Percentiles rank a stretch among this genome's conserved stretches.
These are phyloP conservation scores for Macrobrachium rosenbergii DNA, from an alignment of 1,140 invertebrate genomes.

Conservation along the genomic window DNA sequence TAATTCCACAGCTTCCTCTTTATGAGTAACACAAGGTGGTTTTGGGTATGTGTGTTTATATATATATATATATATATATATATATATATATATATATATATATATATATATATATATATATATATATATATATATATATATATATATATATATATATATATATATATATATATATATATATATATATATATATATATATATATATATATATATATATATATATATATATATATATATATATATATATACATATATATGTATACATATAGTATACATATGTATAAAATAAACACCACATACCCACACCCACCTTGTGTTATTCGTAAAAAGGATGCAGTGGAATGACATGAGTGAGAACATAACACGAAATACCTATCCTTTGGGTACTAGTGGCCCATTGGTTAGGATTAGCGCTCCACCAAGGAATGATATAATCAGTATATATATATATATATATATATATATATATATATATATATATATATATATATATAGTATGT, in stretches of 20 bases:
- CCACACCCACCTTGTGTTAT: too few species aligned
- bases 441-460: neutral
- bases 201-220: constrained; percentile 1
- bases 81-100: neutral
- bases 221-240: too few species aligned
- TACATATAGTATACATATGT: too few species aligned
- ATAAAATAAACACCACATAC: too few species aligned
- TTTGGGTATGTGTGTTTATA: neutral
- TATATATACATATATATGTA: too few species aligned
- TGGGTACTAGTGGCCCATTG: too few species aligned
- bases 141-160: neutral
- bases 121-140: neutral
- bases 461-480: neutral
- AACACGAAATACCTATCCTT: too few species aligned
- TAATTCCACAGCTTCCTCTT: too few species aligned
- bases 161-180: neutral
- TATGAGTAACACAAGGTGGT: neutral
- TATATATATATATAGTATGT: neutral
- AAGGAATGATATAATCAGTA: too few species aligned
- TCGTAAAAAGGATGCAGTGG: too few species aligned
- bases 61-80: neutral
- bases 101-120: neutral
- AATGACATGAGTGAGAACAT: too few species aligned
- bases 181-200: neutral
- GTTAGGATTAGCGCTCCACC: too few species aligned